Percentiles rank a stretch among this genome's conserved stretches.
phyloP scores from a whole-genome alignment of 2,113 vertebrate genomes.

The Bagarius yarrelli region DNA sequence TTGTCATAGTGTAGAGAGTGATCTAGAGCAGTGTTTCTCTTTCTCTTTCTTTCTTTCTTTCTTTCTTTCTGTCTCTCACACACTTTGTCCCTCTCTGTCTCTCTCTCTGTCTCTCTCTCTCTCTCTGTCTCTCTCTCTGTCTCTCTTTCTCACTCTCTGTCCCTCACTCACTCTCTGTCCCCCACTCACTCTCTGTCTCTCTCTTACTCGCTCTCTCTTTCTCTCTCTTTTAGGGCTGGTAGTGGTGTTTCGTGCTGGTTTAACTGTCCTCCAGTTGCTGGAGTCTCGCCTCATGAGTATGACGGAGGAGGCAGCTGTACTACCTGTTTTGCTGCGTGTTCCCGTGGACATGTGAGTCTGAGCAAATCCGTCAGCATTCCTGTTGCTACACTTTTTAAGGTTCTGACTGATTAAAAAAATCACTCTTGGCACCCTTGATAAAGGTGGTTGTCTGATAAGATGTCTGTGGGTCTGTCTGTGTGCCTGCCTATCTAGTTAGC shows the following conservation, averaged over 20 bases:
- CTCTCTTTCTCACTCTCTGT: neutral
- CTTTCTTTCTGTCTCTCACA: neutral
- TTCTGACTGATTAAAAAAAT: no score
- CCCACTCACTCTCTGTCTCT: neutral
- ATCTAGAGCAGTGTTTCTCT: neutral
- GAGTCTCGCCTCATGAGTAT: slow-evolving; percentile 67
- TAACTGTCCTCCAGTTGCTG: slow-evolving; percentile 67
- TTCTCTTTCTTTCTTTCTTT: neutral
- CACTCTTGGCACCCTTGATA: neutral
- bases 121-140: neutral
- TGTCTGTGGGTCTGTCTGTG: neutral
- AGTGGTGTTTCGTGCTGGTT: slow-evolving; percentile 64
- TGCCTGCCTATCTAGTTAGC: neutral
- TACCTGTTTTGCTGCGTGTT: slow-evolving; percentile 68
- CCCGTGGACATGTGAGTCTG: slow-evolving; percentile 70
- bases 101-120: no score
- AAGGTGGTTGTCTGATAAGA: neutral
- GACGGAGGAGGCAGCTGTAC: slow-evolving; percentile 64
- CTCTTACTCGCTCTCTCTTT: neutral
- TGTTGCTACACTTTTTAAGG: no score
- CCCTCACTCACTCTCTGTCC: neutral
- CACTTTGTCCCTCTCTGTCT: neutral
- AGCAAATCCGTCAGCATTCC: neutral
- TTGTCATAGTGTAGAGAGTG: neutral
- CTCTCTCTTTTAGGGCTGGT: slow-evolving; percentile 58